Evolutionary conservation across 2,888 invertebrate genomes (phyloP).

Genomic region (Synanthedon tipuliformis): DNA sequence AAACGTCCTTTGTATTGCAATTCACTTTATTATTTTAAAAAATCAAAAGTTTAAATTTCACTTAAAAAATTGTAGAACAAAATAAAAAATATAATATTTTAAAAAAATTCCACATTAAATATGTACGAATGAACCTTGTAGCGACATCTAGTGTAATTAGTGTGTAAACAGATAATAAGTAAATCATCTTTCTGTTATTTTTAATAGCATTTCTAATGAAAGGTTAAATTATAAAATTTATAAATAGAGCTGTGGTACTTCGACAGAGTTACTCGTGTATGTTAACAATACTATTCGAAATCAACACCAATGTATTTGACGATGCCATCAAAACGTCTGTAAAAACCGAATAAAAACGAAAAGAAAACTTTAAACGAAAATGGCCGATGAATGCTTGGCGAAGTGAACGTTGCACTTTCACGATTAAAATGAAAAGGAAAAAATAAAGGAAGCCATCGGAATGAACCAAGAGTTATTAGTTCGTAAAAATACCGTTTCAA

Average conservation of each 20-base stretch:
- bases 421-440: slow-evolving; percentile 55
- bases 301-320: slow-evolving; percentile 14
- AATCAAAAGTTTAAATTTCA: too few relatives aligned
- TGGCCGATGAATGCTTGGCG: slow-evolving; percentile 54
- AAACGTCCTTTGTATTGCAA: too few relatives aligned
- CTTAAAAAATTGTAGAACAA: too few relatives aligned
- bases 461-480: slow-evolving; percentile 53
- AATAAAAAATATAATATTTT: too few relatives aligned
- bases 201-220: not conserved
- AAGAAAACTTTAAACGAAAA: slow-evolving; percentile 54
- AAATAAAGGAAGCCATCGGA: slow-evolving; percentile 45
- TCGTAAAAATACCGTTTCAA: slow-evolving; percentile 26
- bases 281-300: not conserved
- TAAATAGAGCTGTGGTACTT: not conserved
- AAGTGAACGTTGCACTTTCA: slow-evolving; percentile 67
- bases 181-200: not conserved
- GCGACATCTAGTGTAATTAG: slow-evolving; percentile 56
- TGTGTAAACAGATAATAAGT: slow-evolving; percentile 14
- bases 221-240: not conserved
- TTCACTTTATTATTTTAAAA: too few relatives aligned
- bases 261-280: not conserved
- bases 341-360: slow-evolving; percentile 54
- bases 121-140: slow-evolving; percentile 8
- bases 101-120: too few relatives aligned
- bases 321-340: slow-evolving; percentile 56